Evolutionary conservation across 92 coral and sea anemone species (phyloP).

Genomic region (Micromussa lordhowensis): DNA sequence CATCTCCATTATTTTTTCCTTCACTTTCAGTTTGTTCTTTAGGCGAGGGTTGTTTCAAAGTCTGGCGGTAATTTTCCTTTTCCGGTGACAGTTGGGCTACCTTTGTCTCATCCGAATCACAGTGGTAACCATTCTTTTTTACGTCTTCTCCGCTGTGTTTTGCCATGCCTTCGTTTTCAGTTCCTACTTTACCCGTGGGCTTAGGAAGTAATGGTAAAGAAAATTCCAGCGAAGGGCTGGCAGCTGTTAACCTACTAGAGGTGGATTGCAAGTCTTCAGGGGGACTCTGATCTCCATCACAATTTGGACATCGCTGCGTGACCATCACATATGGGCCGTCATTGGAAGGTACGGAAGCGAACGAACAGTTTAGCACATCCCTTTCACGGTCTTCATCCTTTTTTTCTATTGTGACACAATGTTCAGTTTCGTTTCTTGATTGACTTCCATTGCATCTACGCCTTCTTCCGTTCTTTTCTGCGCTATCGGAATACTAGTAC

Average conservation of each 20-base stretch:
- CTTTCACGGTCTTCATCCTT: no score
- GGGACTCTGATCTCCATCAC: neutral
- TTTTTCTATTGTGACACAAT: no score
- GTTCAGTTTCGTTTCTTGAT: neutral
- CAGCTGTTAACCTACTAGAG: neutral
- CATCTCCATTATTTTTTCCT: neutral
- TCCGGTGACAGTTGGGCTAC: neutral
- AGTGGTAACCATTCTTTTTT: neutral
- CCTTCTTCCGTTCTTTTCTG: neutral
- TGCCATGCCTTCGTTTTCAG: neutral
- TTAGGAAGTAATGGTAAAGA: no score
- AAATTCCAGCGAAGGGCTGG: neutral
- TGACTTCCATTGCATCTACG: neutral
- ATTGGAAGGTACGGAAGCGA: neutral
- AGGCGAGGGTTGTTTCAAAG: neutral
- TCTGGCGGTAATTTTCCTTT: neutral
- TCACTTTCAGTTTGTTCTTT: neutral
- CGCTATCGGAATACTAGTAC: neutral
- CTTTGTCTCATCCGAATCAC: neutral
- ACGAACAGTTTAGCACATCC: neutral
- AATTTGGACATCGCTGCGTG: no score
- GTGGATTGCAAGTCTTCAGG: neutral
- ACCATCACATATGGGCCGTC: neutral
- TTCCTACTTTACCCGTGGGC: no score
- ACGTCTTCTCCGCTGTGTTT: neutral